Evolutionary conservation across 2,113 vertebrate species (phyloP).

Genomic region (Recurvirostra avosetta): DNA sequence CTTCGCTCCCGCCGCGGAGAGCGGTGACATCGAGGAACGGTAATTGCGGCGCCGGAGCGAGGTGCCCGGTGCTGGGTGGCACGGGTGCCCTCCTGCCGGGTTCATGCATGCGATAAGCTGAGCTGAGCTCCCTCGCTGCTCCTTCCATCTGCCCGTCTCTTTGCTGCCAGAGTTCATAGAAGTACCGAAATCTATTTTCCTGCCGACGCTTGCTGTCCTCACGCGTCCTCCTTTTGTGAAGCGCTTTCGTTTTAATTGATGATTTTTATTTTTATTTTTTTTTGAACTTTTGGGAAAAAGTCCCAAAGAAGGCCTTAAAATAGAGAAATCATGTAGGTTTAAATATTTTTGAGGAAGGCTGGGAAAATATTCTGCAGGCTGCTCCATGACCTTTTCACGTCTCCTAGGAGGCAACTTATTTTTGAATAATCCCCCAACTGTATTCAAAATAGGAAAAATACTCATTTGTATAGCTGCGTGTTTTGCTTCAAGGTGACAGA

Average conservation of each 20-base stretch:
- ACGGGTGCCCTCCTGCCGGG: neutral
- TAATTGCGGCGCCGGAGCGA: neutral
- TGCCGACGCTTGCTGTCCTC: neutral
- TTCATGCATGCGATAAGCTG: neutral
- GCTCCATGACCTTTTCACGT: neutral
- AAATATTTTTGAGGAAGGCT: neutral
- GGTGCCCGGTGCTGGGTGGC: neutral
- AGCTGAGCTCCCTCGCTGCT: neutral
- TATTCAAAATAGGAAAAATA: neutral
- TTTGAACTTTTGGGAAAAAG: neutral
- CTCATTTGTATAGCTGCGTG: neutral
- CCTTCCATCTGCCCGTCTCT: neutral
- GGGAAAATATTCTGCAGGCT: conserved; percentile 1
- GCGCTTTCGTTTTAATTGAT: neutral
- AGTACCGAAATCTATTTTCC: neutral
- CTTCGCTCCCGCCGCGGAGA: accelerated
- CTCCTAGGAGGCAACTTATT: conserved; percentile 1
- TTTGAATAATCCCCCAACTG: neutral
- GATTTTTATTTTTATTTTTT: neutral
- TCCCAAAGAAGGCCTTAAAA: neutral
- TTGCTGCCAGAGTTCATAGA: conserved; percentile 51
- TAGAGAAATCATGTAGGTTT: neutral
- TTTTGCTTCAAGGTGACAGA: neutral
- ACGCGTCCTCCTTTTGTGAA: neutral
- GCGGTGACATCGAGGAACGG: neutral